Conservation (phyloP, 2,888 invertebrate species). For the Chydorus sphaericus region DNA sequence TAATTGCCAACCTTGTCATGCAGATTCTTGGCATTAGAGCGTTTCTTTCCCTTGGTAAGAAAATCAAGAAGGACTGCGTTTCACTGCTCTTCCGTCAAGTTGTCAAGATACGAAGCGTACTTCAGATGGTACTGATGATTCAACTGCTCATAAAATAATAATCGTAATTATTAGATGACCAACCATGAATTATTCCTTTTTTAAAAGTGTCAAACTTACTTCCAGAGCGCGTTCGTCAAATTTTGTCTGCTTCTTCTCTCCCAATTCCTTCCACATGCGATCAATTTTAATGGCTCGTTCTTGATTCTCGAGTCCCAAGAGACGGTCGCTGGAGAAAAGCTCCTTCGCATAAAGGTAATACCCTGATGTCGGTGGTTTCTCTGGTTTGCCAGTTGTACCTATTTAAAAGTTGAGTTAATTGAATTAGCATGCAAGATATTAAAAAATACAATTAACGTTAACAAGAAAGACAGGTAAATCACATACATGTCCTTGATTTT, state of each 20-base stretch:
- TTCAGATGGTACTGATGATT: conserved; percentile 34
- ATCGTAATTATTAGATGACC: background rate
- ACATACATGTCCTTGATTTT: background rate
- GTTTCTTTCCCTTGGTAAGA: background rate
- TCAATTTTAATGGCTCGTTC: conserved; percentile 36
- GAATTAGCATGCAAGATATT: background rate
- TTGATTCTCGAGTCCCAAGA: conserved; percentile 31
- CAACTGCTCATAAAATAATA: conserved; percentile 26
- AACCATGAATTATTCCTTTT: too few relatives aligned
- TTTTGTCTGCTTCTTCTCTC: conserved; percentile 31
- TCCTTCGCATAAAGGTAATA: conserved; percentile 36
- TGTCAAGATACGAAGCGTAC: conserved; percentile 34
- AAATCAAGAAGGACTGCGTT: conserved; percentile 27
- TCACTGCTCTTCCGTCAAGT: conserved; percentile 34
- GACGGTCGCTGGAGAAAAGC: conserved; percentile 31
- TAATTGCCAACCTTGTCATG: conserved; percentile 1
- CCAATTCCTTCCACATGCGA: conserved; percentile 34
- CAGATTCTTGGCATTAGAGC: background rate
- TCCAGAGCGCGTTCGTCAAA: conserved; percentile 31
- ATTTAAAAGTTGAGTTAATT: too few relatives aligned
- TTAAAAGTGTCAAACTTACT: conserved; percentile 20
- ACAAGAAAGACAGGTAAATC: too few relatives aligned
- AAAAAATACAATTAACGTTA: too few relatives aligned
- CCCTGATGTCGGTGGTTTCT: conserved; percentile 37
- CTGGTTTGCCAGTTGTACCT: conserved; percentile 34